phyloP scores from a whole-genome alignment of 2,888 invertebrate genomes.

The Trachelus iudaicus region DNA sequence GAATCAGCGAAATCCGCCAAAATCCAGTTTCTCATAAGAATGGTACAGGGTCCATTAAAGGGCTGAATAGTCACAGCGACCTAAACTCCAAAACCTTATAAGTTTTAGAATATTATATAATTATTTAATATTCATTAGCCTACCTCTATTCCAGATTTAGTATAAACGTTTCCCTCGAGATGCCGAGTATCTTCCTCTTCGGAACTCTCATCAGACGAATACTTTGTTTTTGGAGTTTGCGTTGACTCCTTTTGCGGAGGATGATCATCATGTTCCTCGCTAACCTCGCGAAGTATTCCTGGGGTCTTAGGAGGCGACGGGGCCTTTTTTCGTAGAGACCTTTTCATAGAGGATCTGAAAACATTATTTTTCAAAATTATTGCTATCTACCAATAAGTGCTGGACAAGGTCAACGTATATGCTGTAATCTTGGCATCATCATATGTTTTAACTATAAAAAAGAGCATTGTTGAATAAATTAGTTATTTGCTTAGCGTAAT shows the following conservation, averaged over 20 bases:
- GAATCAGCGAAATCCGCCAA: too few species aligned
- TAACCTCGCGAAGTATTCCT: slow-evolving; percentile 57
- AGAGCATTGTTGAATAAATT: too few species aligned
- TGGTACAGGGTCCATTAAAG: too few species aligned
- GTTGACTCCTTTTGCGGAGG: slow-evolving; percentile 16
- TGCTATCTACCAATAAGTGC: too few species aligned
- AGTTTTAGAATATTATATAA: neutral
- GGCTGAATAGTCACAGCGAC: too few species aligned
- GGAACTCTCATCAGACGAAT: slow-evolving; percentile 72
- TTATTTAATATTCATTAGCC: slow-evolving; percentile 19
- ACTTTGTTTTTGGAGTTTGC: slow-evolving; percentile 63
- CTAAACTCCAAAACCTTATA: neutral
- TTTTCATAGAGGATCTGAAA: slow-evolving; percentile 56
- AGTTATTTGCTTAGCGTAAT: too few species aligned
- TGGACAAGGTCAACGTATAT: too few species aligned
- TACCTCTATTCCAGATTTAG: slow-evolving; percentile 81
- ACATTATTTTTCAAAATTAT: too few species aligned
- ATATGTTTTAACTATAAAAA: too few species aligned
- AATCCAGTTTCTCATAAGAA: too few species aligned
- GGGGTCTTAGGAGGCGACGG: slow-evolving; percentile 57
- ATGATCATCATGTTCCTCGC: slow-evolving; percentile 46
- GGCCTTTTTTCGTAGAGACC: slow-evolving; percentile 53
- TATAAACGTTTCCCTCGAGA: slow-evolving; percentile 82
- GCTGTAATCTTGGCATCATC: too few species aligned
- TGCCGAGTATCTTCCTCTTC: slow-evolving; percentile 81